phyloP scores from a whole-genome alignment of 1,140 invertebrate genomes.

The Triops longicaudatus region DNA sequence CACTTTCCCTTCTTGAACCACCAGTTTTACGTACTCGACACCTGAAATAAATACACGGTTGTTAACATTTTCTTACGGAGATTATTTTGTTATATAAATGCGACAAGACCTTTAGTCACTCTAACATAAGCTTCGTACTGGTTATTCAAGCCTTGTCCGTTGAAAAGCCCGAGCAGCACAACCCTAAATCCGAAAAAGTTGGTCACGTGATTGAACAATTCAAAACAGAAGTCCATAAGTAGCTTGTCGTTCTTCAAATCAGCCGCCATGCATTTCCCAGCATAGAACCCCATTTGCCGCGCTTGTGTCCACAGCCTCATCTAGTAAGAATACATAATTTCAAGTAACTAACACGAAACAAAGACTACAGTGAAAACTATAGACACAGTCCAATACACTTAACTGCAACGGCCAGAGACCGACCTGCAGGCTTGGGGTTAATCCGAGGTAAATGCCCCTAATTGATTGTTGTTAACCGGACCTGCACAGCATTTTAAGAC shows the following conservation, averaged over 20 bases:
- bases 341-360: background rate
- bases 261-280: conserved; percentile 79
- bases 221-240: conserved; percentile 82
- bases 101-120: conserved; percentile 57
- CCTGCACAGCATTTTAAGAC: too few relatives aligned
- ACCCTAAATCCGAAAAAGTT: conserved; percentile 92
- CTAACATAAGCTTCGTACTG: conserved; percentile 82
- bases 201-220: conserved; percentile 93
- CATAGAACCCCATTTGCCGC: conserved; percentile 90
- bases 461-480: too few relatives aligned
- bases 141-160: conserved; percentile 76
- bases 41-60: conserved; percentile 35
- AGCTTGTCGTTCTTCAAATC: conserved; percentile 50
- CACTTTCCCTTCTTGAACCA: conserved; percentile 73
- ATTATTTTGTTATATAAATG: conserved; percentile 19
- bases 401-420: too few relatives aligned
- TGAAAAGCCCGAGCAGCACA: conserved; percentile 84
- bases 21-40: conserved; percentile 82
- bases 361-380: background rate
- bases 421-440: too few relatives aligned
- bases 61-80: conserved; percentile 28
- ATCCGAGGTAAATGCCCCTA: too few relatives aligned
- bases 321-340: conserved; percentile 40
- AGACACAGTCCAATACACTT: too few relatives aligned
- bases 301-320: conserved; percentile 98